Base-by-base conservation (phyloP, 2,113 vertebrate genomes). In the Paradoxurus hermaphroditus region DNA sequence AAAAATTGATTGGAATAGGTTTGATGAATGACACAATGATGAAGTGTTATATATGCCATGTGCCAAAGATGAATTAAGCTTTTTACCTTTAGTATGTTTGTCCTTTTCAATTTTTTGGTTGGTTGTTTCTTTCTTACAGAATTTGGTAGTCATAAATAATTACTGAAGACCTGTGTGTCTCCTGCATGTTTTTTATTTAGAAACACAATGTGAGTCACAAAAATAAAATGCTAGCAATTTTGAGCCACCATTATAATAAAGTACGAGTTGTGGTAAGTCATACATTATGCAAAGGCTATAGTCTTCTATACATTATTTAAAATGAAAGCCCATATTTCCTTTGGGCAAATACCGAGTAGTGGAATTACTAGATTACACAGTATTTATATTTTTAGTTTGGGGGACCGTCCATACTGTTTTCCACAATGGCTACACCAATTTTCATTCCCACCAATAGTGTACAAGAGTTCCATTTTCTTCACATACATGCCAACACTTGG, bases 171-270 rank as follows among this genome's bases (percentile, higher is more conserved):
- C 63, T 70, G 79, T 31, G 49, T 83, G 11, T 86, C 4, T 53
- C 15, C 31, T 92, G 2, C 18, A 62, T 65, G 59, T 31, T 41
- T 88, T n/a, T 13, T 46, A 79, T 63, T 86, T 72, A 82, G 78
- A 18, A 86, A 70, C 5, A 77, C 12, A 79, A 81, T 36, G 5
- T 84, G 13, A 5, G 79, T 14, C 34, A 19, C 8, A 62, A 85
- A 94, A 96, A 72, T 67, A 78, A 95, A 90, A 72, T 70, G 49
- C 21, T 70, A 86, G 31, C 21, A 79, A 83, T 90, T 86, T 81
- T 85, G 82, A 72, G 14, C 14, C 46, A 82, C 34, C 10, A 67
- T 1, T 86, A 13, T 14, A 91, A 81, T 75, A 81, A 63, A 81
- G 88, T 36, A 75, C 51, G 46, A 68, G 70, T 34, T 68, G 14